Base-by-base conservation (phyloP, 2,797 vertebrate species). In the Sternarchorhynchus goeldii region DNA sequence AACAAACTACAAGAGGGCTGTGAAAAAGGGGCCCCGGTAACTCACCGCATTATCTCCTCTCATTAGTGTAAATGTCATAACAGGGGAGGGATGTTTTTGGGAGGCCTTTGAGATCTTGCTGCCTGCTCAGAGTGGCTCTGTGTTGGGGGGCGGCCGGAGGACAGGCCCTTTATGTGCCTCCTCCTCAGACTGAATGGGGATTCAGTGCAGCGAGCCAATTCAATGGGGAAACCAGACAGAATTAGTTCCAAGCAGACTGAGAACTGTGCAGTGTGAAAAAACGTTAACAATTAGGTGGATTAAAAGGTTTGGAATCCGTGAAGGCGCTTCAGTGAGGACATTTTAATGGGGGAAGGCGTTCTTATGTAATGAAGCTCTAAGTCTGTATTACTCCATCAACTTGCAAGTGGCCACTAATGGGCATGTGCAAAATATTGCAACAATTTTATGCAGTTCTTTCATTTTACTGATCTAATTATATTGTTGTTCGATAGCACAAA, bases 161-260 rank as follows among this genome's bases (percentile, higher is more conserved):
- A 83, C 34, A 81, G 72, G 66, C 17, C 73, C 70, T 80, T 84
- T 75, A 77, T 80, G 73, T 73, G 75, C 64, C 34, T 78, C n/a
- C 71, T 53, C 63, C 45, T 66, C 34, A 64, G 64, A 71, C 65
- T 79, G 72, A 78, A 66, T 73, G 76, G 66, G 55, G 69, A 68
- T 76, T 86, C 66, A 74, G 74, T 71, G 53, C 75, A 78, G 75
- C 39, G 81, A 77, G 77, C 77, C 67, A 85, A 79, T 86, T 86
- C 82, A 76, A 82, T 41, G 80, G 78, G 83, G 81, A 83, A 81
- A 73, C 69, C 83, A 85, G 83, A 85, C 82, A 82, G 75, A 86
- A 79, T 86, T 83, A 82, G 73, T 79, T 81, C 82, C 76, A 73
- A 79, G 62, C 66, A 77, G 79, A 78, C 80, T 69, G 41, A 83